Conservation (phyloP, 2,888 invertebrate species). For the Hedya salicella region DNA sequence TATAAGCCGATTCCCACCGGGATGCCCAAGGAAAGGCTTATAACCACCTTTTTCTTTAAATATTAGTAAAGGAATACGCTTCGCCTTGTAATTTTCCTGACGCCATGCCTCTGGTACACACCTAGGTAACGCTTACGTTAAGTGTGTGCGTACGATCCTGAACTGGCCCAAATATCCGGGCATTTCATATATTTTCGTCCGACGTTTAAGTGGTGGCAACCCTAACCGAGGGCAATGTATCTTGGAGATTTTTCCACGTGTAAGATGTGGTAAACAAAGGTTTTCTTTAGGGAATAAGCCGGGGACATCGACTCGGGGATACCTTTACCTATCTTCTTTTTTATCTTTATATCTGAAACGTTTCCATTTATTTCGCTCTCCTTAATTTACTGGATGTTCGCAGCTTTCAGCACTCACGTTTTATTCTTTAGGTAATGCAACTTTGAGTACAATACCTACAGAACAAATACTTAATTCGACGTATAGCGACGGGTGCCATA, state of each 20-base stretch:
- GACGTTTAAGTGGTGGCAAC: neutral
- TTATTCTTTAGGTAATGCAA: no score
- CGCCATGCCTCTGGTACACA: no score
- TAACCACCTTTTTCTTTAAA: no score
- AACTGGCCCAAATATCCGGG: neutral
- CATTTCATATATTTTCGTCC: neutral
- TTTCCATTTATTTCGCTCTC: neutral
- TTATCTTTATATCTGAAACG: slow-evolving; percentile 5
- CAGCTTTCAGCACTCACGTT: neutral
- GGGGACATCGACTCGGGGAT: slow-evolving; percentile 13
- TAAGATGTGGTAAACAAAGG: slow-evolving; percentile 35
- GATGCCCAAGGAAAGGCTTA: no score
- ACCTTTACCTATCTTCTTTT: slow-evolving; percentile 3
- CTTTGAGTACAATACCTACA: no score
- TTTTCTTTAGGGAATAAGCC: slow-evolving; percentile 19
- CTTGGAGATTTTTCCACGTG: slow-evolving; percentile 43
- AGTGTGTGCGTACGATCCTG: neutral
- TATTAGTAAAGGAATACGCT: no score
- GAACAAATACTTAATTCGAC: no score
- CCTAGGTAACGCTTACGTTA: no score
- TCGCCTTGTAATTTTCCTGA: no score
- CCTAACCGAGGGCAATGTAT: slow-evolving; percentile 45
- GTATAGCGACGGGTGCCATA: no score
- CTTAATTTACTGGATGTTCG: neutral
- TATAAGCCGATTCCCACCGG: no score